Conservation (phyloP, 2,113 vertebrate species). For the Urocitellus parryii region DNA sequence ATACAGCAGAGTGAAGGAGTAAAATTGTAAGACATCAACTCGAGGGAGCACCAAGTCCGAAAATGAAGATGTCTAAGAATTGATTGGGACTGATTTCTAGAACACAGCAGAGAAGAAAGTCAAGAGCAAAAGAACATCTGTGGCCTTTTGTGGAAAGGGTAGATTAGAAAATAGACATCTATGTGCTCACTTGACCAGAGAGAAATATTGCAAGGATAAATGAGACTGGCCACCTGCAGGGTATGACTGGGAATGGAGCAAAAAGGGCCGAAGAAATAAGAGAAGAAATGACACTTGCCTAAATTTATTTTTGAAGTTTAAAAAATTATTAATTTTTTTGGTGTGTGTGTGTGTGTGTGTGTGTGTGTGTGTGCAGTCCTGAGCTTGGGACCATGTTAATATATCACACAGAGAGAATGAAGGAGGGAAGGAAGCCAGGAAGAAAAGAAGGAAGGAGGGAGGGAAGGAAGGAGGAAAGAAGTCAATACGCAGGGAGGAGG, state of each 20-base stretch:
- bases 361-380: neutral
- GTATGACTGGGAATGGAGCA: neutral
- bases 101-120: neutral
- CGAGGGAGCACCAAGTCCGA: no score
- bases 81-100: neutral
- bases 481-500: neutral
- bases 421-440: neutral
- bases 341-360: neutral
- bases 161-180: neutral
- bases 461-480: neutral
- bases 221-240: neutral
- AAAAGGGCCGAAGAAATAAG: neutral
- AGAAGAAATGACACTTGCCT: neutral
- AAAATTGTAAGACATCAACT: neutral
- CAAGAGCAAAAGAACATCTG: neutral
- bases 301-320: no score
- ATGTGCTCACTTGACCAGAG: neutral
- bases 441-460: neutral
- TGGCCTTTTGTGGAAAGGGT: neutral
- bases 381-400: neutral
- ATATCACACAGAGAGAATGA: neutral
- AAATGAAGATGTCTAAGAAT: neutral
- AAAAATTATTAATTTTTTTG: no score
- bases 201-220: neutral
- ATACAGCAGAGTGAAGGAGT: neutral